Evolutionary conservation across 30 jellyfish, hydroid and myxozoan genomes (phyloP).

Genomic region (Aurelia coerulea): DNA sequence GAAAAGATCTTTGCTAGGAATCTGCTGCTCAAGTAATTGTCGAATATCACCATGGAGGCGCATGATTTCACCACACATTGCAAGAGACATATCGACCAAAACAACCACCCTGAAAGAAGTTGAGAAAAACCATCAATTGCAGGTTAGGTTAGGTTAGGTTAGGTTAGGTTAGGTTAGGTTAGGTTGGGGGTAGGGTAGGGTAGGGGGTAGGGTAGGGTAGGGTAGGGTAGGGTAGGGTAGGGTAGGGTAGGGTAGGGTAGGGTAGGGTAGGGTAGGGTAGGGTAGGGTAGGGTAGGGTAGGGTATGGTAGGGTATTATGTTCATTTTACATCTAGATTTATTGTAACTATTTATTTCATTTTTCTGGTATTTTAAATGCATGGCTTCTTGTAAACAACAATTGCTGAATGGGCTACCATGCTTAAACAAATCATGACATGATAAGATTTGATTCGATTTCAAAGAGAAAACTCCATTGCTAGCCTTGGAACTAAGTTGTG

Average conservation of each 20-base stretch:
- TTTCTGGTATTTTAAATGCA: too few species aligned
- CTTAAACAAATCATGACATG: too few species aligned
- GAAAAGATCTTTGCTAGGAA: conserved; percentile 54
- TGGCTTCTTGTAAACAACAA: too few species aligned
- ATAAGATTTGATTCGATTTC: too few species aligned
- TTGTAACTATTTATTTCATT: too few species aligned
- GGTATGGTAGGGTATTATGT: not conserved
- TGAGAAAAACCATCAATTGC: too few species aligned
- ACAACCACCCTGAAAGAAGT: conserved; percentile 62
- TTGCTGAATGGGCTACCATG: too few species aligned
- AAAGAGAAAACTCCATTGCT: too few species aligned
- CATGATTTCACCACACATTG: conserved; percentile 54
- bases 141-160: too few species aligned
- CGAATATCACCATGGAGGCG: conserved; percentile 66
- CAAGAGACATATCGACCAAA: conserved; percentile 82
- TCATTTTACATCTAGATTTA: too few species aligned
- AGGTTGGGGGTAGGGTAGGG: not conserved
- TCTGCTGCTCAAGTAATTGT: conserved; percentile 81
- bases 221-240: not conserved
- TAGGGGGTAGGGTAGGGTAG: too few species aligned
- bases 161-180: not conserved
- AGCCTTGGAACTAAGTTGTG: too few species aligned
- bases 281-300: not conserved
- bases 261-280: not conserved
- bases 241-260: conserved; percentile 11